Conservation (phyloP, 2,113 vertebrate species). For the Hemiprocne comata region DNA sequence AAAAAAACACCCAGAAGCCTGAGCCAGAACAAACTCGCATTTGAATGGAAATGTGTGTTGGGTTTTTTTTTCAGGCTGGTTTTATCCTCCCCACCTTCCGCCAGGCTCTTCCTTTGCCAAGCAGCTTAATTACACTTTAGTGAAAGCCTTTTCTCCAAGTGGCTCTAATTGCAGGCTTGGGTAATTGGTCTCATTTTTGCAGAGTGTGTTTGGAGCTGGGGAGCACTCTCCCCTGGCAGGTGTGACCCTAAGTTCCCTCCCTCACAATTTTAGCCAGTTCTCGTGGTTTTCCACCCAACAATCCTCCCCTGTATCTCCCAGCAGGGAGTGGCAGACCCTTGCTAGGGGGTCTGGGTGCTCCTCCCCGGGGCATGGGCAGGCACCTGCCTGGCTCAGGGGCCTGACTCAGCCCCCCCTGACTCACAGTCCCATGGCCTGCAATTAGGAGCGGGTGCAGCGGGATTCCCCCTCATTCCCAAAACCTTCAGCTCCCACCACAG, state of each 20-base stretch:
- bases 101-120: background rate
- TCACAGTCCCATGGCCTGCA: background rate
- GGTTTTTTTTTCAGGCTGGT: background rate
- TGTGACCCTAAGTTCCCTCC: background rate
- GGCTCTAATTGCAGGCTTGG: slow-evolving; percentile 39
- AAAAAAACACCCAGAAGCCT: background rate
- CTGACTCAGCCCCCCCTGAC: slow-evolving; percentile 19
- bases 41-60: background rate
- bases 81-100: background rate
- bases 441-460: rapidly evolving
- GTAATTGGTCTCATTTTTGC: slow-evolving; percentile 3
- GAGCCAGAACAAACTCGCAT: background rate
- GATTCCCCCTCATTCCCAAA: background rate
- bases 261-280: rapidly evolving
- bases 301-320: rapidly evolving
- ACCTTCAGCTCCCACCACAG: background rate
- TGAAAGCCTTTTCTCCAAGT: slow-evolving; percentile 6
- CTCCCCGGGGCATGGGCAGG: rapidly evolving
- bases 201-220: background rate
- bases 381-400: background rate
- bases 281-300: rapidly evolving
- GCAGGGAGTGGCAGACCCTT: background rate
- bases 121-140: slow-evolving; percentile 21
- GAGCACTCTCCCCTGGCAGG: background rate
- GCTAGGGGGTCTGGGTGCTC: rapidly evolving